Evolutionary conservation across 2,797 vertebrate genomes (phyloP), one percentile per base, ranked within the genome.

Genomic region (Labroides dimidiatus): DNA sequence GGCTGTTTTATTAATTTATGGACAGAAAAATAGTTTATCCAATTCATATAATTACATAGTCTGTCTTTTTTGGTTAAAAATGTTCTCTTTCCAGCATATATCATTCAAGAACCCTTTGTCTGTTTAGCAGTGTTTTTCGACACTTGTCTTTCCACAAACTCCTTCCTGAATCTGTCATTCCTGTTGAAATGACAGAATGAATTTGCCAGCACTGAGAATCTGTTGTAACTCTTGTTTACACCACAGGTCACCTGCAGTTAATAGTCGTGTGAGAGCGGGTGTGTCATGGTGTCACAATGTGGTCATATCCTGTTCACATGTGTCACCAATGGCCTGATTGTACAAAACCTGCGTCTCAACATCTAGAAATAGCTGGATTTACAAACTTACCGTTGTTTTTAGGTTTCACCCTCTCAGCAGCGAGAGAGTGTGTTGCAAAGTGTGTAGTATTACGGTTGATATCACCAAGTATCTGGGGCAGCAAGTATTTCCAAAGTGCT

Each of bases 401-500:
- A 20, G 33, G 37, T 64, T 67, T 55, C 19, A 17, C 36, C 13
- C 45, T 12, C 41, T 64, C 36, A 75, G n/a, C 84, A 85, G 10
- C 36, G 11, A 19, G n/a, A 20, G 11, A 24, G 10, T 12, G 14
- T 45, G 30, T 39, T 14, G 37, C 2, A 39, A 13, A n/a, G 21
- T 58, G 39, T 53, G 47, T 43, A 36, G 8, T 41, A 27, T 53
- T 67, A 54, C 55, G 3, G 49, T 62, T 57, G 30, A 37, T 89
- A 71, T 56, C 69, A 15, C 14, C 41, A 64, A 12, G 11, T 1
- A 1, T 1, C 30, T 8, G 2, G 15, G 3, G 12, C 17, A 41
- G 30, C 13, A 11, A 48, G 37, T 73, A n/a, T 74, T 81, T 49
- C 74, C 69, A 75, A 42, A 84, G 79, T 10, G 47, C 19, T 42